Conservation (phyloP, 2,797 vertebrate species). For the Chrysolophus pictus region DNA sequence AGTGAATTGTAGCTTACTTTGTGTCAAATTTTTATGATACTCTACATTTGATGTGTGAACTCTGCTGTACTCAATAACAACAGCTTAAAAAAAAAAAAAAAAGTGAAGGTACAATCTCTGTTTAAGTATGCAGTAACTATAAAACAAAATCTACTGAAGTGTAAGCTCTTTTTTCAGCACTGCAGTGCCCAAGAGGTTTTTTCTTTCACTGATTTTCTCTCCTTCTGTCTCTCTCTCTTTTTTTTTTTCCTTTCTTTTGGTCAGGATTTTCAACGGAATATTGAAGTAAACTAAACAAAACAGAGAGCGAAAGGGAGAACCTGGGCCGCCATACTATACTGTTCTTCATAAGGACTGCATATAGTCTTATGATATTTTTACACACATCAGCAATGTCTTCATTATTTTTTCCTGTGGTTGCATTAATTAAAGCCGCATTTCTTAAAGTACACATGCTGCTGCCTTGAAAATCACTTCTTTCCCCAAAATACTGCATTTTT, state of each 20-base stretch:
- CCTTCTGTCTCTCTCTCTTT: rapidly evolving
- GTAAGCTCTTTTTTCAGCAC: not conserved
- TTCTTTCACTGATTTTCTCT: not conserved
- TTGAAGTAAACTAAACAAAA: not conserved
- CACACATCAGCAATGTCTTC: not conserved
- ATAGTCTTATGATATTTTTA: not conserved
- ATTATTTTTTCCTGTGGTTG: not conserved
- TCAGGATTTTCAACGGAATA: not conserved
- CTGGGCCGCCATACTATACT: not conserved
- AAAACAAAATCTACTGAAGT: slow-evolving; percentile 1
- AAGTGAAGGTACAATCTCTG: not conserved
- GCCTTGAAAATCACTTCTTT: not conserved
- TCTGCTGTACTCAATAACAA: not conserved
- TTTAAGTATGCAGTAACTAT: not conserved
- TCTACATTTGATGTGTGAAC: not conserved
- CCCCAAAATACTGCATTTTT: not conserved
- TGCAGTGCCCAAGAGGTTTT: not conserved
- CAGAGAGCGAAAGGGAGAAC: not conserved
- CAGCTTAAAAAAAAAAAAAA: not conserved
- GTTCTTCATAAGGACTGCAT: not conserved
- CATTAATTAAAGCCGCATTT: not conserved
- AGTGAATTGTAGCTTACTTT: slow-evolving; percentile 12
- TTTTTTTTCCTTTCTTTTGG: not conserved
- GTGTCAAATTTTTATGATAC: not conserved
- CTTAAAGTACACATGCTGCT: not conserved